phyloP scores from a whole-genome alignment of 1,140 invertebrate species.

The Capitella teleta region DNA sequence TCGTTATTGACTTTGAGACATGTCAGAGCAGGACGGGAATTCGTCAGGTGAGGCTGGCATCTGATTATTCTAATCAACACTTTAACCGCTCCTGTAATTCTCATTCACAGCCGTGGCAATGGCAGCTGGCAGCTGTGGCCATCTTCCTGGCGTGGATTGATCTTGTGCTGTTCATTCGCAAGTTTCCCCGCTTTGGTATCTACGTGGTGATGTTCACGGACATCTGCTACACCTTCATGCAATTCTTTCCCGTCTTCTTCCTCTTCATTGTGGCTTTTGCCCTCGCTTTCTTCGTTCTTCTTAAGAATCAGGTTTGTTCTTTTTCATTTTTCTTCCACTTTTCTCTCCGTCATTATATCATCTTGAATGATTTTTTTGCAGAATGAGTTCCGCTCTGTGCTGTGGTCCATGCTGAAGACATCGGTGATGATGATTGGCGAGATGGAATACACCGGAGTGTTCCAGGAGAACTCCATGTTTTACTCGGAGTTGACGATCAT shows the following conservation, averaged over 20 bases:
- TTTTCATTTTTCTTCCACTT: constrained; percentile 2
- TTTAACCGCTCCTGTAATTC: no score
- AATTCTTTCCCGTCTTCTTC: constrained; percentile 46
- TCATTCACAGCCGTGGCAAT: constrained; percentile 44
- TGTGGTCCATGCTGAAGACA: constrained; percentile 36
- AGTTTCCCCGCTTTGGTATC: constrained; percentile 47
- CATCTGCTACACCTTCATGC: constrained; percentile 45
- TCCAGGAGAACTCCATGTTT: constrained; percentile 18
- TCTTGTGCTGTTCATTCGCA: constrained; percentile 43
- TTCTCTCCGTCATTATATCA: neutral
- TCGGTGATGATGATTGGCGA: constrained; percentile 46
- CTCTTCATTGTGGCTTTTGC: constrained; percentile 48
- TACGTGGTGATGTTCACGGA: constrained; percentile 51
- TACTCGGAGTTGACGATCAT: constrained; percentile 27
- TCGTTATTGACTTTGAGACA: constrained; percentile 41
- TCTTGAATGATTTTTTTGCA: constrained; percentile 16
- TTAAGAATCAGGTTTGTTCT: constrained; percentile 38
- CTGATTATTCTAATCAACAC: no score
- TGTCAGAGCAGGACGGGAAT: constrained; percentile 40
- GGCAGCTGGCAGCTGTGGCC: constrained; percentile 43
- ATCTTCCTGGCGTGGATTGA: constrained; percentile 47
- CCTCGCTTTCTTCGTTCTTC: constrained; percentile 43
- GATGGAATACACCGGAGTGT: constrained; percentile 39
- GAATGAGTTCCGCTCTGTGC: constrained; percentile 28
- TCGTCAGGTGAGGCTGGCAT: no score